phyloP scores from a whole-genome alignment of 1,140 invertebrate genomes.

The Macrosteles quadrilineatus region DNA sequence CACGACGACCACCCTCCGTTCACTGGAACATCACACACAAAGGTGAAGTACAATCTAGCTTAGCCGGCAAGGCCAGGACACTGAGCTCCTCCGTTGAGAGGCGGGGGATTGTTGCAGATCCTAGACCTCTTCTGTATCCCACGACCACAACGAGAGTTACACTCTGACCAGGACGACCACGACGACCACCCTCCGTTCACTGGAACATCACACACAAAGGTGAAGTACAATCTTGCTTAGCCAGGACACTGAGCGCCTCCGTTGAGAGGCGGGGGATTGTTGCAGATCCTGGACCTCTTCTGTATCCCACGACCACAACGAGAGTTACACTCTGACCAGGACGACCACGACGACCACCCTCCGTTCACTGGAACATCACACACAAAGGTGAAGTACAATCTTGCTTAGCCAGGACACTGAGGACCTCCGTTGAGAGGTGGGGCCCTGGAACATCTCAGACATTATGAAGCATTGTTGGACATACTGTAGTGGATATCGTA shows the following conservation, averaged over 20 bases:
- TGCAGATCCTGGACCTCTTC: constrained; percentile 81
- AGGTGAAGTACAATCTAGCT: no score
- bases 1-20: constrained; percentile 91
- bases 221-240: no score
- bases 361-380: constrained; percentile 80
- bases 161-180: constrained; percentile 89
- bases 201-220: constrained; percentile 61
- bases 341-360: constrained; percentile 86
- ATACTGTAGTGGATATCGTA: no score
- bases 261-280: constrained; percentile 84
- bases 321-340: constrained; percentile 80
- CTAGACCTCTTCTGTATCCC: constrained; percentile 78
- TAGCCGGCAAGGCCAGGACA: no score
- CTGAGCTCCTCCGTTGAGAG: constrained; percentile 80
- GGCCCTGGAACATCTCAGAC: constrained; percentile 81
- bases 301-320: constrained; percentile 69
- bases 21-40: constrained; percentile 68
- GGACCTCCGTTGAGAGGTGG: constrained; percentile 84
- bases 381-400: no score
- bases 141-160: constrained; percentile 64
- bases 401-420: constrained; percentile 75
- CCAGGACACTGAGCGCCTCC: constrained; percentile 79
- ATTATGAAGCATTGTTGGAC: no score
- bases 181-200: constrained; percentile 90
- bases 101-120: constrained; percentile 84